Percentiles rank a stretch among this genome's conserved stretches.
phyloP scores from a whole-genome alignment of 2,113 vertebrate species.

The Parus major region DNA sequence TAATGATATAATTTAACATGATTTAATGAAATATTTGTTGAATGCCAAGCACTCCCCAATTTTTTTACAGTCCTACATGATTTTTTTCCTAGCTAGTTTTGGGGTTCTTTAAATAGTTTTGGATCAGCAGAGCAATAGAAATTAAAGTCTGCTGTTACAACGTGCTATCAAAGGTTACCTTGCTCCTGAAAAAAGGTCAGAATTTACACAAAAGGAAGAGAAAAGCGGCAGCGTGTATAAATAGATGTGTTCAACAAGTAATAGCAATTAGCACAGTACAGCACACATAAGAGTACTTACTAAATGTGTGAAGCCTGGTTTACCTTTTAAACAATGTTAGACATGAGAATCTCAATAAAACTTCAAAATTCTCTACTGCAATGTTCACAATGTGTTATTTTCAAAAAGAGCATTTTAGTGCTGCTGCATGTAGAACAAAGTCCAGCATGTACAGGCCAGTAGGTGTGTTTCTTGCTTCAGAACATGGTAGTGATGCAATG shows the following conservation, averaged over 20 bases:
- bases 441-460: rapidly evolving
- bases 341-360: not conserved
- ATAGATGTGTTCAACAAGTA: constrained; percentile 62
- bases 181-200: not conserved
- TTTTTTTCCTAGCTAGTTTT: not conserved
- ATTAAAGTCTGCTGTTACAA: not conserved
- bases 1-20: not conserved
- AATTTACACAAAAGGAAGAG: constrained; percentile 31
- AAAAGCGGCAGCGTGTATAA: constrained; percentile 46
- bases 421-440: not conserved
- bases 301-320: constrained; percentile 18
- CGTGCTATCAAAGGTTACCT: not conserved
- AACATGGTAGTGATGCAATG: not conserved
- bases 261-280: constrained; percentile 21
- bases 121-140: not conserved
- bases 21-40: not conserved
- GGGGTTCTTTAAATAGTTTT: not conserved
- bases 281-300: not conserved
- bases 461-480: not conserved
- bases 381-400: not conserved
- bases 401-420: not conserved
- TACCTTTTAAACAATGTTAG: not conserved
- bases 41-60: not conserved
- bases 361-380: not conserved
- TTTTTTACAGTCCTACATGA: not conserved